phyloP scores from a whole-genome alignment of 2,113 vertebrate species.

The Tichodroma muraria region DNA sequence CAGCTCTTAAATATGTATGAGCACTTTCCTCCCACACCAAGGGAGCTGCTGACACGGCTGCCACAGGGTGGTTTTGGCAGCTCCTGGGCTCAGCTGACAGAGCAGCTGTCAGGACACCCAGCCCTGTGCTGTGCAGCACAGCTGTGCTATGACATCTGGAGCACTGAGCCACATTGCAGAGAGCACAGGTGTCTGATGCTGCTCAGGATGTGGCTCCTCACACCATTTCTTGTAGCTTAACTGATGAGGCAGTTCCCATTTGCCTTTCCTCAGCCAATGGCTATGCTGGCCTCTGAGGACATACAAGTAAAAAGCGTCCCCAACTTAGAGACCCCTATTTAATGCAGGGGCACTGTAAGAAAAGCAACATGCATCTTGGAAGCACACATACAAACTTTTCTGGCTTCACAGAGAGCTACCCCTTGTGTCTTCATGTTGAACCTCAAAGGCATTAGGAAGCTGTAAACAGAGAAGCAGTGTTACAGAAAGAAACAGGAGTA shows the following conservation, averaged over 20 bases:
- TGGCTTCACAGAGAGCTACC: not conserved
- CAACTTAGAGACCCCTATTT: not conserved
- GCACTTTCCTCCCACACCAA: not conserved
- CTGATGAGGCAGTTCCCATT: not conserved
- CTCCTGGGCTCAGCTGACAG: not conserved
- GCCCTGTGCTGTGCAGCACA: not conserved
- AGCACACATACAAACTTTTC: not conserved
- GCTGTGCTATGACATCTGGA: not conserved
- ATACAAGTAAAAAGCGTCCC: accelerated
- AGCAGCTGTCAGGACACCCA: not conserved
- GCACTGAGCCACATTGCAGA: not conserved
- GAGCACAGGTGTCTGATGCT: accelerated
- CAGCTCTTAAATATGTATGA: not conserved
- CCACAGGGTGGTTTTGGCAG: not conserved
- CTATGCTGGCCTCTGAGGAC: not conserved
- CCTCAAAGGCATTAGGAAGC: not conserved
- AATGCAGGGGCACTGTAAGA: not conserved
- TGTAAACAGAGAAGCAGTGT: not conserved
- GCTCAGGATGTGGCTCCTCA: not conserved
- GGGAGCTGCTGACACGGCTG: accelerated
- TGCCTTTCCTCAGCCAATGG: not conserved
- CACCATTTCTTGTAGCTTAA: not conserved
- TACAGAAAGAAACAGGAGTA: not conserved
- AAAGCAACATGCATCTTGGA: not conserved
- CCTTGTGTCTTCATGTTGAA: not conserved